Conservation (phyloP, 2,113 vertebrate species). For the Ancistrus triradiatus region DNA sequence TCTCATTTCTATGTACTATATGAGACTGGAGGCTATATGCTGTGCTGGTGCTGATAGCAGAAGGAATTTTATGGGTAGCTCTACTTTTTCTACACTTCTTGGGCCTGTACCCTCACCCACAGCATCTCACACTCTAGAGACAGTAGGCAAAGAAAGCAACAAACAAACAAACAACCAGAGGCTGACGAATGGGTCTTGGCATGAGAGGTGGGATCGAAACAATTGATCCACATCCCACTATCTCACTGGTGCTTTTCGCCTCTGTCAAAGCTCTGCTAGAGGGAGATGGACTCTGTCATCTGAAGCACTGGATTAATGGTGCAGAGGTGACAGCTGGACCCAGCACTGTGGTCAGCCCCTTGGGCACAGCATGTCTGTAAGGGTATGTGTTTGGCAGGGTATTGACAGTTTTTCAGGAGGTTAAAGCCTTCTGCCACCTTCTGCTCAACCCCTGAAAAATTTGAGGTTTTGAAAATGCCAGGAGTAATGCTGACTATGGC, state of each 20-base stretch:
- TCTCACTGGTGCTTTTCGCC: slow-evolving; percentile 72
- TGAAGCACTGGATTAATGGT: slow-evolving; percentile 70
- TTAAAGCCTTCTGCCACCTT: slow-evolving; percentile 10
- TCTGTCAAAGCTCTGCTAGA: slow-evolving; percentile 69
- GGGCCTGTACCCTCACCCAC: slow-evolving; percentile 12
- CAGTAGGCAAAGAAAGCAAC: slow-evolving; percentile 40
- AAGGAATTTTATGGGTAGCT: not conserved
- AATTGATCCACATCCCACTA: slow-evolving; percentile 66
- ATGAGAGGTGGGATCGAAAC: slow-evolving; percentile 65
- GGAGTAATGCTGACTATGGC: too few species aligned
- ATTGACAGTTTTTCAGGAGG: slow-evolving; percentile 30
- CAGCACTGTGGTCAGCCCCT: slow-evolving; percentile 13
- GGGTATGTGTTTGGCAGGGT: not conserved
- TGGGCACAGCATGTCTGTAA: not conserved
- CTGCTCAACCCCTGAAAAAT: too few species aligned
- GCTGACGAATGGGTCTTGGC: slow-evolving; percentile 65
- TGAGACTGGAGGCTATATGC: not conserved
- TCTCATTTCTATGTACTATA: not conserved
- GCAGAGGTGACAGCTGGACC: slow-evolving; percentile 40
- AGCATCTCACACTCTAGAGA: slow-evolving; percentile 35
- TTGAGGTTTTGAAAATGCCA: too few species aligned
- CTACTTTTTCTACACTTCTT: not conserved
- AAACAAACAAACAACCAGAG: slow-evolving; percentile 55
- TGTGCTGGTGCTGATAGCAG: slow-evolving; percentile 2
- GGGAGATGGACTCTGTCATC: slow-evolving; percentile 72